Conservation (phyloP, 2,888 invertebrate genomes). For the Amiota mariae region DNA sequence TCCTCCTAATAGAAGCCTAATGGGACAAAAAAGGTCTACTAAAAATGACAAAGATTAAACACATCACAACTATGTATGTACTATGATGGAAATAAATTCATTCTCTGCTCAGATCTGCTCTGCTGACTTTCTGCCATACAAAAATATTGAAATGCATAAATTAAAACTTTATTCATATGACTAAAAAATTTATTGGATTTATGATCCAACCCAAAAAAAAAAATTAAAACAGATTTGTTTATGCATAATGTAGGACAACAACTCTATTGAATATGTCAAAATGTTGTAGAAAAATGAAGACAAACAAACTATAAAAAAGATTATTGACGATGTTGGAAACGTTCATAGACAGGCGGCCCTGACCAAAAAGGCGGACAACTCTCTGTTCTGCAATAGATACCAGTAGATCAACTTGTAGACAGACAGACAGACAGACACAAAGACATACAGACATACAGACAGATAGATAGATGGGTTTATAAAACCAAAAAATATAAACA, state of each 20-base stretch:
- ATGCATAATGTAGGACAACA: not conserved
- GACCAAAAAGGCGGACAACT: not conserved
- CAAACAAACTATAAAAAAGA: slow-evolving; percentile 27
- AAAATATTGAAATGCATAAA: not conserved
- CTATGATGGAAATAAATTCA: no score
- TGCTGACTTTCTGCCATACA: no score
- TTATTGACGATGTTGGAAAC: slow-evolving; percentile 18
- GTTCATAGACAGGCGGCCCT: not conserved
- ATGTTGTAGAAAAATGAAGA: slow-evolving; percentile 12
- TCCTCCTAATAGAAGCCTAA: no score
- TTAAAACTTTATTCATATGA: no score
- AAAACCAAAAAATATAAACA: no score
- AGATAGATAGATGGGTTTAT: not conserved
- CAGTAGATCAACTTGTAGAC: not conserved
- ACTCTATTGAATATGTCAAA: slow-evolving; percentile 20
- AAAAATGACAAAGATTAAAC: no score
- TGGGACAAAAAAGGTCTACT: no score
- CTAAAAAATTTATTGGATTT: not conserved
- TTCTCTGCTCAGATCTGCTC: no score
- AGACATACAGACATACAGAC: not conserved
- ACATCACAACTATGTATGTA: no score
- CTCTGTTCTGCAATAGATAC: no score
- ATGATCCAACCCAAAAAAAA: no score
- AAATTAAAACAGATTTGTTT: no score
- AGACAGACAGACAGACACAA: not conserved